Evolutionary conservation across 2,888 invertebrate genomes (phyloP).

Genomic region (Clitarchus hookeri): DNA sequence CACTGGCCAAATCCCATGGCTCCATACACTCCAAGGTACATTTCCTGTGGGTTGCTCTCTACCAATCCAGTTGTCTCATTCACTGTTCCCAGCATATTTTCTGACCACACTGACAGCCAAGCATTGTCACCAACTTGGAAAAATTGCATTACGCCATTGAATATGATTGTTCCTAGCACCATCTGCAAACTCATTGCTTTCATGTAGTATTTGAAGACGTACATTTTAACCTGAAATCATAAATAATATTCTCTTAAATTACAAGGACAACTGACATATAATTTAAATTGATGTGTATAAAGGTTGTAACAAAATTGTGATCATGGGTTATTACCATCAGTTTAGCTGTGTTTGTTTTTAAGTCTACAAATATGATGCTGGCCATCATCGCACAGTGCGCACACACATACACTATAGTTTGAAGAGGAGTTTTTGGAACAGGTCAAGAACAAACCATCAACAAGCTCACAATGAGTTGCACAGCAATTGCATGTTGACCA

Average conservation of each 20-base stretch:
- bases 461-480: too few relatives aligned
- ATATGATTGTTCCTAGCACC: constrained; percentile 1
- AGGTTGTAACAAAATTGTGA: background rate
- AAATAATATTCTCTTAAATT: background rate
- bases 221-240: constrained; percentile 16
- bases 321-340: too few relatives aligned
- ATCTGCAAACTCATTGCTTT: constrained; percentile 18
- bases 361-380: too few relatives aligned
- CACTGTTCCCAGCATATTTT: background rate
- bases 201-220: constrained; percentile 17
- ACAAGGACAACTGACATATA: too few relatives aligned
- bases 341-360: too few relatives aligned
- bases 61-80: constrained; percentile 1
- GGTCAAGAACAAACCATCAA: too few relatives aligned
- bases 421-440: too few relatives aligned
- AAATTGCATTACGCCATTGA: background rate
- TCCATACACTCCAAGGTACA: constrained; percentile 52
- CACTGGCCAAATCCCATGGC: constrained; percentile 51
- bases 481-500: too few relatives aligned
- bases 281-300: background rate
- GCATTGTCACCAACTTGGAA: background rate
- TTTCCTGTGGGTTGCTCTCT: constrained; percentile 15
- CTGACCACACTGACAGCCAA: constrained; percentile 18
- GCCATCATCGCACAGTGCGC: too few relatives aligned
- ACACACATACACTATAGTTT: too few relatives aligned